Evolutionary conservation across 2,113 vertebrate species (phyloP), one percentile per base, ranked within the genome.

Genomic region (Cranoglanis bouderius): DNA sequence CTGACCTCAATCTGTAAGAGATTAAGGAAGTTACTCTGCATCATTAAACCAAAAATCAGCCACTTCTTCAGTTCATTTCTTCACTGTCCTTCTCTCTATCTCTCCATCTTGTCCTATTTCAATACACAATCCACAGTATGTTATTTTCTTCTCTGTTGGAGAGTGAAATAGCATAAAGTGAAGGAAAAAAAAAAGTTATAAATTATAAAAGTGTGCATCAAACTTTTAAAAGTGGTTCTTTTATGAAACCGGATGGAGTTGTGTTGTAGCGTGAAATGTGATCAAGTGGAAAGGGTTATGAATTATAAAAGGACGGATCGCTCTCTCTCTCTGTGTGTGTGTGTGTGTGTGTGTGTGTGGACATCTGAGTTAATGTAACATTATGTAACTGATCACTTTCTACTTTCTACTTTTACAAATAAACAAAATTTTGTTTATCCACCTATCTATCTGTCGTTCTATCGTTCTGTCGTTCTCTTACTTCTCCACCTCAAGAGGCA

Each of bases 241-340:
- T 49, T 78, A 29, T 78, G 24, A 78, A 49, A n/a, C 21, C n/a
- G 43, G 46, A n/a, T 78, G 75, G 43, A 49, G 75, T 29, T 78
- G 75, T 49, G 24, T 49, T n/a, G 43, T 78, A 78, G 75, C 40
- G 5, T 77, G 40, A 77, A 77, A 77, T 77, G 40, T 77, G 43
- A 78, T 78, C 29, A 78, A 78, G 75, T 78, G 75, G 75, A n/a
- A 78, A 78, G 24, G 6, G 43, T 78, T 78, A 78, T 78, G 43
- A 78, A 78, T 78, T 49, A 78, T 78, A 32, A 24, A 78, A 78
- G 24, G 12, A 13, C n/a, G 43, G 40, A 75, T 75, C 38, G 9
- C 46, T 43, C 10, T 16, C 13, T 70, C 32, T 70, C 32, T 72
- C 32, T 72, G 70, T 70, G 32, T 70, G 65, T 70, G 65, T 70